These are phyloP conservation scores for Nomada fabriciana DNA, from an alignment of 2,888 invertebrate species.

Conservation along the genomic window DNA sequence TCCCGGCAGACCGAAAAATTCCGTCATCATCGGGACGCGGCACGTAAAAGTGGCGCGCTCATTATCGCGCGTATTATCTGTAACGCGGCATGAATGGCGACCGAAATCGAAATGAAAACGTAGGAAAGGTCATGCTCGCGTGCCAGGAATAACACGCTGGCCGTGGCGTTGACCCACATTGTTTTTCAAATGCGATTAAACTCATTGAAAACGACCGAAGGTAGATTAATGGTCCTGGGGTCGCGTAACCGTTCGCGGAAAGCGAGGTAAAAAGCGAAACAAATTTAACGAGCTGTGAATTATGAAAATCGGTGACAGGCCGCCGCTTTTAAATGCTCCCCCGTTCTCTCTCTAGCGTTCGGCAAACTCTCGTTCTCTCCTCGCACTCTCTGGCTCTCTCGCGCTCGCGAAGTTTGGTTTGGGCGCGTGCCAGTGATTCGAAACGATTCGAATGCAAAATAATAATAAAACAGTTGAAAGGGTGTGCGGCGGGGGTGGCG, in stretches of 20 bases:
- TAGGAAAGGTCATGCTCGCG: constrained; percentile 74
- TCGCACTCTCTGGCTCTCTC: constrained; percentile 19
- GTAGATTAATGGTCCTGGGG: constrained; percentile 74
- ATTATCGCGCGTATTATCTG: constrained; percentile 67
- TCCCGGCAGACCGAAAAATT: constrained; percentile 33
- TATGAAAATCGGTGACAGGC: constrained; percentile 82
- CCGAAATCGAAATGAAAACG: constrained; percentile 75
- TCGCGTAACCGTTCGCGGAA: constrained; percentile 71
- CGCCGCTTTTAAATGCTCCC: constrained; percentile 70
- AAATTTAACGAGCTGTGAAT: constrained; percentile 82
- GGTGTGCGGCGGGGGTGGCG: constrained; percentile 60
- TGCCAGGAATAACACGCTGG: constrained; percentile 70
- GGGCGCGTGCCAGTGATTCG: constrained; percentile 81
- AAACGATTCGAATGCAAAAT: constrained; percentile 79
- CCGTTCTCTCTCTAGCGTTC: constrained; percentile 20
- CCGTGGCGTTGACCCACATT: constrained; percentile 76
- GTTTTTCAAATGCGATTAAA: constrained; percentile 78
- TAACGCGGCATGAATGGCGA: constrained; percentile 69
- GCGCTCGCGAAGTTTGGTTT: constrained; percentile 71
- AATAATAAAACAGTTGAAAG: constrained; percentile 78
- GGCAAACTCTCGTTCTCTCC: constrained; percentile 10
- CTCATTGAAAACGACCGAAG: constrained; percentile 78
- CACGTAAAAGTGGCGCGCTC: constrained; percentile 61
- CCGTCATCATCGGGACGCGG: constrained; percentile 21
- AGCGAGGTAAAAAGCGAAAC: constrained; percentile 77